Evolutionary conservation across 2,113 vertebrate genomes (phyloP).

Genomic region (Ibidorhyncha struthersii): DNA sequence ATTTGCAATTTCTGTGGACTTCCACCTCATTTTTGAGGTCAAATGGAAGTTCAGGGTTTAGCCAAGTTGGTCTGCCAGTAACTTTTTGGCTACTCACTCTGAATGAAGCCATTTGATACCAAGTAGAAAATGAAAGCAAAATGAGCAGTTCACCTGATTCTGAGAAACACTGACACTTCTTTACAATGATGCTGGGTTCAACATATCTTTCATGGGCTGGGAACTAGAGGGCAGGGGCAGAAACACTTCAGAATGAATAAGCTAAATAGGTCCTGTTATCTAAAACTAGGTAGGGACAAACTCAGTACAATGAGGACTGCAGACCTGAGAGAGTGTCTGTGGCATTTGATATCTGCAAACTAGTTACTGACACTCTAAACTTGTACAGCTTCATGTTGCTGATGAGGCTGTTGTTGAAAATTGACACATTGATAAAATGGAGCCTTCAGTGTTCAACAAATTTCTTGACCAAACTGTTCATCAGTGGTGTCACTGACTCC

Average conservation of each 20-base stretch:
- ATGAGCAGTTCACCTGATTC: background rate
- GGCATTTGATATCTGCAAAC: background rate
- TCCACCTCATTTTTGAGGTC: background rate
- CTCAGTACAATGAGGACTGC: background rate
- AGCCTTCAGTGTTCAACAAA: background rate
- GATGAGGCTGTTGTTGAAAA: background rate
- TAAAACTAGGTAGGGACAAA: background rate
- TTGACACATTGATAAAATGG: background rate
- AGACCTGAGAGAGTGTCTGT: background rate
- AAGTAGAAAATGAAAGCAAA: background rate
- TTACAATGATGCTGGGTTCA: background rate
- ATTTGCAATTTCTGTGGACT: background rate
- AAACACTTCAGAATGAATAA: fast-evolving
- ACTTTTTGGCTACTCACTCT: background rate
- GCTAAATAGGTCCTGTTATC: background rate
- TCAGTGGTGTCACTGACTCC: background rate
- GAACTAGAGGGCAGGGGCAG: background rate
- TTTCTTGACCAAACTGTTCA: background rate
- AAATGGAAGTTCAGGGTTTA: background rate
- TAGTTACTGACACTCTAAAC: background rate
- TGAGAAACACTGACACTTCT: background rate
- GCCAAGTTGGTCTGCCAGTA: background rate
- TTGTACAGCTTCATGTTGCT: background rate
- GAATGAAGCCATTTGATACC: background rate
- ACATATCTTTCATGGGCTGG: background rate